A percentile compares a stretch with the other conserved stretches of the same genome.
phyloP scores from a whole-genome alignment of 2,113 vertebrate species.

The Gnathonemus longibarbis region DNA sequence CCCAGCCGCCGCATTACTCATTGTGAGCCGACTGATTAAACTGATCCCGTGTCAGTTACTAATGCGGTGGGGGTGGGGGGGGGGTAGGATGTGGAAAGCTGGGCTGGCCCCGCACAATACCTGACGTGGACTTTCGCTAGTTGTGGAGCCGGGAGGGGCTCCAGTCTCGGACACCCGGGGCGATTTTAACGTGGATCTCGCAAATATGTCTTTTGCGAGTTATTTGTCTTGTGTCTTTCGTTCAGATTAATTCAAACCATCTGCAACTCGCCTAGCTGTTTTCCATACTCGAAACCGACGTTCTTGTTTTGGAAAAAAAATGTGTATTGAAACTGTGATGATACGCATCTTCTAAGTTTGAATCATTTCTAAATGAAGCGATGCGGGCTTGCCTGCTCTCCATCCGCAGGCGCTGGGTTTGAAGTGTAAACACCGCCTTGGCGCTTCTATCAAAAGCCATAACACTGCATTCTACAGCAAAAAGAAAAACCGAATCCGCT shows the following conservation, averaged over 20 bases:
- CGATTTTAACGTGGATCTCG: not conserved
- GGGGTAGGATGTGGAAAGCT: not conserved
- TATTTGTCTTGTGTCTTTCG: not conserved
- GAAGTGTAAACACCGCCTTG: not conserved
- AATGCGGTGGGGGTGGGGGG: not conserved
- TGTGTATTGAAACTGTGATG: not conserved
- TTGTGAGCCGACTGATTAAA: not conserved
- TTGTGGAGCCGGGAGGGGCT: slow-evolving; percentile 37
- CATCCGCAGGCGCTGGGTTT: not conserved
- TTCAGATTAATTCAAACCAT: not conserved
- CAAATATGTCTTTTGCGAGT: not conserved
- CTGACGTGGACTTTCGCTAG: slow-evolving; percentile 51
- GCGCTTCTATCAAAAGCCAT: not conserved
- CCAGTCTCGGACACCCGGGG: not conserved
- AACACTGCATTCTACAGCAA: not conserved
- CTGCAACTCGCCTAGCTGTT: not conserved
- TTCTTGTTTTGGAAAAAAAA: not conserved
- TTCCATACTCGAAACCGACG: not conserved
- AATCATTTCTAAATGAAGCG: not conserved
- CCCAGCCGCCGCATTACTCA: not conserved
- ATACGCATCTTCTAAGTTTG: not conserved
- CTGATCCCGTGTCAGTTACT: slow-evolving; percentile 7
- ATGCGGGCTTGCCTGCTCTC: not conserved
- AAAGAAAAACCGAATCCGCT: not conserved
- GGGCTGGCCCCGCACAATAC: slow-evolving; percentile 55